phyloP scores from a whole-genome alignment of 1,140 invertebrate genomes.

The Ctenoplectra terminalis region DNA sequence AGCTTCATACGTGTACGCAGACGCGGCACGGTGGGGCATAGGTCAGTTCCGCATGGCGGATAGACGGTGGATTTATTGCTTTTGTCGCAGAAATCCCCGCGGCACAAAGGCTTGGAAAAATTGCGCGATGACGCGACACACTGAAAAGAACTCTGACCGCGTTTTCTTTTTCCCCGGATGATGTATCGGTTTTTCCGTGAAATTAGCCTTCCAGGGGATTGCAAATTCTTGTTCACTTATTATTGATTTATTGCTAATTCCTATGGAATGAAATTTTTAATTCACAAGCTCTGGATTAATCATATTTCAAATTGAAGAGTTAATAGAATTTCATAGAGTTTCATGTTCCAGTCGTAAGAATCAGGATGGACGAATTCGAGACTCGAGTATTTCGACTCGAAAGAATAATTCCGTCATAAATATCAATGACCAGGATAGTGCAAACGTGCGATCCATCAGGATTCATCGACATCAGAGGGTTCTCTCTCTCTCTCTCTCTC shows the following conservation, averaged over 20 bases:
- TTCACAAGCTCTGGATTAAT: background rate
- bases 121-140: conserved; percentile 42
- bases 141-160: background rate
- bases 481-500: background rate
- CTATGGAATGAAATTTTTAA: too few relatives aligned
- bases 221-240: background rate
- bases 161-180: background rate
- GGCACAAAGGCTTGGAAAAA: conserved; percentile 46
- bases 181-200: conserved; percentile 10
- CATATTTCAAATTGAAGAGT: background rate
- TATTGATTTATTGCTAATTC: background rate
- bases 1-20: conserved; percentile 7
- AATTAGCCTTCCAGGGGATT: background rate
- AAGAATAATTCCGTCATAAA: background rate
- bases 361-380: background rate
- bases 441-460: background rate
- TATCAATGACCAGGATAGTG: conserved; percentile 6
- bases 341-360: too few relatives aligned
- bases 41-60: conserved; percentile 43
- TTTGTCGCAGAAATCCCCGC: conserved; percentile 42
- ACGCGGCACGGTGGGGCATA: conserved; percentile 15
- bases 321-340: background rate
- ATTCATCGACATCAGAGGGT: background rate
- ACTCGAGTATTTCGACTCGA: background rate
- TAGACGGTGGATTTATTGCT: conserved; percentile 46